phyloP scores from a whole-genome alignment of 2,113 vertebrate genomes.

The Mionectes macconnelli region DNA sequence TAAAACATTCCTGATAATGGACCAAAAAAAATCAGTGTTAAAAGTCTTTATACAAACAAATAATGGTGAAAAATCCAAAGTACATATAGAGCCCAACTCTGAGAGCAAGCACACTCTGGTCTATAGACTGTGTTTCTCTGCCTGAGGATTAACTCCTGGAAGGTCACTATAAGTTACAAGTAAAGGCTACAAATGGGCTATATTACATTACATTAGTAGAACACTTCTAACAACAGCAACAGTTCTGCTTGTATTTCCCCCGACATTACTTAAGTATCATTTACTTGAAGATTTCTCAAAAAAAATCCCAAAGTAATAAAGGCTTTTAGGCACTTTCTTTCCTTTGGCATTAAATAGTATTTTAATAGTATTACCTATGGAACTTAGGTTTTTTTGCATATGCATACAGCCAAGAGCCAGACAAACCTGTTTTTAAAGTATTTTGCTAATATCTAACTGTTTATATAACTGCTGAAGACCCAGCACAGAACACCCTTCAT shows the following conservation, averaged over 20 bases:
- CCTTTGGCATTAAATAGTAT: neutral
- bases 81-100: neutral
- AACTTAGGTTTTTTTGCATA: neutral
- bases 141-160: neutral
- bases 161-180: neutral
- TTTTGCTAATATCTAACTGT: neutral
- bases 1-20: slow-evolving; percentile 83
- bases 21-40: neutral
- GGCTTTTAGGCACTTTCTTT: neutral
- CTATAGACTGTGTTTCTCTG: neutral
- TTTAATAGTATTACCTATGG: neutral
- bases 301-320: neutral
- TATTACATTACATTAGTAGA: neutral
- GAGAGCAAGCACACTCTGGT: neutral
- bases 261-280: neutral
- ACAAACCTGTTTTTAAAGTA: neutral
- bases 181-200: neutral
- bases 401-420: neutral
- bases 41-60: neutral
- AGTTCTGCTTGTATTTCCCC: neutral
- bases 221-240: neutral
- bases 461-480: neutral
- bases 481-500: neutral
- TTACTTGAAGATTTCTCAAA: neutral
- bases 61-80: neutral